Conservation (phyloP, 2,113 vertebrate species). For the Catagonus wagneri region DNA sequence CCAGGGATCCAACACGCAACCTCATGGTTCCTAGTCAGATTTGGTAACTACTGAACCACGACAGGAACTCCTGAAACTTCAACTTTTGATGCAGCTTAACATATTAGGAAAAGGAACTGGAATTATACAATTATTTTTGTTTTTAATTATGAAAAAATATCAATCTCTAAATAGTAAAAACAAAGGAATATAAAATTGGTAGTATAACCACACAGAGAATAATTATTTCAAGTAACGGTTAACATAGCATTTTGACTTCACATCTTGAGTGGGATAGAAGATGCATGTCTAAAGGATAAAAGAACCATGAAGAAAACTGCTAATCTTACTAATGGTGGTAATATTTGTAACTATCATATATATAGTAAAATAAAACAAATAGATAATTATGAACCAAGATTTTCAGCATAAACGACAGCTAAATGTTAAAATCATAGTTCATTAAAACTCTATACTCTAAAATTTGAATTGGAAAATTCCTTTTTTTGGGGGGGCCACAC, state of each 20-base stretch:
- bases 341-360: not conserved
- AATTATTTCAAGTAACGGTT: not conserved
- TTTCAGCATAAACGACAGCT: not conserved
- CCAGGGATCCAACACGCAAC: no score
- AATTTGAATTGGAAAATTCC: slow-evolving; percentile 17
- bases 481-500: no score
- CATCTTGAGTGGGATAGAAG: not conserved
- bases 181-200: not conserved
- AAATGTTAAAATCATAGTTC: not conserved
- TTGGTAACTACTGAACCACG: no score
- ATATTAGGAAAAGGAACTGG: not conserved
- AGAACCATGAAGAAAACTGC: not conserved
- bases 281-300: not conserved
- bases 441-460: not conserved
- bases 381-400: not conserved
- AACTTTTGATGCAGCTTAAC: not conserved
- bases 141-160: slow-evolving; percentile 14
- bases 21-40: no score
- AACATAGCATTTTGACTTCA: not conserved
- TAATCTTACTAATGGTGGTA: not conserved
- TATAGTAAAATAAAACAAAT: not conserved
- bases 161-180: not conserved
- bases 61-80: no score
- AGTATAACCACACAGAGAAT: not conserved
- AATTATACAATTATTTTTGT: not conserved